Percentiles rank a stretch among this genome's conserved stretches.
phyloP scores from a whole-genome alignment of 2,113 vertebrate species.

The Urocitellus parryii region DNA sequence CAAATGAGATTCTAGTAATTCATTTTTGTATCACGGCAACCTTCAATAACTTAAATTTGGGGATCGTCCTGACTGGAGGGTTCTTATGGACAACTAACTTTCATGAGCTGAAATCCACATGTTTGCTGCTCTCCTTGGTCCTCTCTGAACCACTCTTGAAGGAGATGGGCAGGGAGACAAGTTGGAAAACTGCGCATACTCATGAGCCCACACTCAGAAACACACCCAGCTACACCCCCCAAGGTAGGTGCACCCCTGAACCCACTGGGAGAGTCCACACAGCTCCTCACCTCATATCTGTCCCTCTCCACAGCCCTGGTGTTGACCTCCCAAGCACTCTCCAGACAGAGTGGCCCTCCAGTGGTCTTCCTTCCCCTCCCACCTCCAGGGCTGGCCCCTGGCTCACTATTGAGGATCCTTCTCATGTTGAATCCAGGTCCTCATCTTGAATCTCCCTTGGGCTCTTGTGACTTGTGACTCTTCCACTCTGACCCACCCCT shows the following conservation, averaged over 20 bases:
- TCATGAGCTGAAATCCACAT: background rate
- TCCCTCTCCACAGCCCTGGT: no score
- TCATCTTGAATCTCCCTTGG: no score
- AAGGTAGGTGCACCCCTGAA: background rate
- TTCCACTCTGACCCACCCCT: no score
- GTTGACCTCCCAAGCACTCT: background rate
- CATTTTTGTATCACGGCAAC: background rate
- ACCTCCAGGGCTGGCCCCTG: no score
- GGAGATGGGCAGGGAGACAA: background rate
- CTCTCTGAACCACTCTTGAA: background rate
- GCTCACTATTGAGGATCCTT: no score
- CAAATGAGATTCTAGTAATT: background rate
- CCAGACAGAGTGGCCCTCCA: no score
- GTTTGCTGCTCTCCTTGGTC: background rate
- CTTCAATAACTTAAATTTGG: background rate
- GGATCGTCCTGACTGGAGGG: background rate
- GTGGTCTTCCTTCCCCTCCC: no score
- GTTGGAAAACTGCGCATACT: background rate
- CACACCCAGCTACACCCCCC: no score
- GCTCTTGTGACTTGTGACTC: no score
- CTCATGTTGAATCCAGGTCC: no score
- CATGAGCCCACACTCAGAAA: background rate
- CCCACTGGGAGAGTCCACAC: fast-evolving
- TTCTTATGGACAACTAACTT: background rate
- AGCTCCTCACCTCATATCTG: background rate